phyloP scores from a whole-genome alignment of 23 tunicate genomes.

The Halocynthia roretzi region DNA sequence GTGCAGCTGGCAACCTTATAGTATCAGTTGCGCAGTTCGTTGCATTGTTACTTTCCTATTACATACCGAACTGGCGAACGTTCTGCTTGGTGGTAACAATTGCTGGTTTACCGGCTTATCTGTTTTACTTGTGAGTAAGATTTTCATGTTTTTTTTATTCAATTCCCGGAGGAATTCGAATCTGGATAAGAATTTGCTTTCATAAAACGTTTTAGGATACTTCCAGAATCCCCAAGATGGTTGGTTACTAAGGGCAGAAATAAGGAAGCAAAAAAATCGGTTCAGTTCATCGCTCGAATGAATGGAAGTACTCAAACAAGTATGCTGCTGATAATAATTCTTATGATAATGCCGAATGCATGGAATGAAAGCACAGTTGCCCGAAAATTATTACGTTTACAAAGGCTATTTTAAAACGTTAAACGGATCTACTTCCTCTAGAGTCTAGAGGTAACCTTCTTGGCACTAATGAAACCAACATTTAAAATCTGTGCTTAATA shows the following conservation, averaged over 20 bases:
- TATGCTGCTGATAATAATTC: too few species aligned
- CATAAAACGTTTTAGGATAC: neutral
- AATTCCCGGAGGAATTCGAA: neutral
- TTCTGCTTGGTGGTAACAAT: slow-evolving; percentile 6
- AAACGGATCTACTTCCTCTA: too few species aligned
- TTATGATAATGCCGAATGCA: too few species aligned
- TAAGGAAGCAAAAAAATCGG: slow-evolving; percentile 9
- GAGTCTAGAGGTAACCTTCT: too few species aligned
- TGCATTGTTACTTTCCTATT: slow-evolving; percentile 5
- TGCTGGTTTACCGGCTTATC: neutral
- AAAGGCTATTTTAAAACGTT: too few species aligned
- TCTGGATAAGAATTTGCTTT: neutral
- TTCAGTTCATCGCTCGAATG: slow-evolving; percentile 4
- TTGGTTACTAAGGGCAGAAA: slow-evolving; percentile 1
- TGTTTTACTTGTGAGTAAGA: slow-evolving; percentile 13
- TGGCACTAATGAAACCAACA: too few species aligned
- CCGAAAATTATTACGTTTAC: too few species aligned
- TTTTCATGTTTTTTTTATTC: neutral
- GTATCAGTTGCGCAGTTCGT: neutral
- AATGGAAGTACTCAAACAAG: neutral
- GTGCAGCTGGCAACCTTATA: neutral
- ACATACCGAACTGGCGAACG: slow-evolving; percentile 15
- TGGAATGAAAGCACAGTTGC: too few species aligned
- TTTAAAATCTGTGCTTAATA: too few species aligned
- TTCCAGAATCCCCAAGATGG: slow-evolving; percentile 28